Evolutionary conservation across 2,888 invertebrate species (phyloP).

Genomic region (Ichneumoninae sp.): DNA sequence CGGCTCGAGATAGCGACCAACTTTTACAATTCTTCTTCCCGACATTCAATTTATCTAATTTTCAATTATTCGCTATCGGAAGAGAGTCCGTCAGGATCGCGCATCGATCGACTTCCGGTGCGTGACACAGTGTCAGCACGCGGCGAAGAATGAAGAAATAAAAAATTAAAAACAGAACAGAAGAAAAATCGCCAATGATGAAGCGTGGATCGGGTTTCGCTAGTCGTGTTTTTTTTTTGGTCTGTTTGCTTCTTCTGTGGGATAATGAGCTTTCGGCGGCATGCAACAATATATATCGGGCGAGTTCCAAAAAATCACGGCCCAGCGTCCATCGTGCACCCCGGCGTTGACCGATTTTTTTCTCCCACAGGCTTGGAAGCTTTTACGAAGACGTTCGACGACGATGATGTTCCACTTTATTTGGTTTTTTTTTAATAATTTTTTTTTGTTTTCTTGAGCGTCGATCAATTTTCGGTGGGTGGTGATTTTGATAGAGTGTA

Average conservation of each 20-base stretch:
- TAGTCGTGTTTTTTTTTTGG: constrained; percentile 39
- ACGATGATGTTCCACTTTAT: constrained; percentile 51
- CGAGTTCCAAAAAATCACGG: constrained; percentile 33
- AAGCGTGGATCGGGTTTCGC: constrained; percentile 60
- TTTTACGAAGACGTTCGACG: constrained; percentile 57
- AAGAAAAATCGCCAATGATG: constrained; percentile 57
- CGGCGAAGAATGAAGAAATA: constrained; percentile 30
- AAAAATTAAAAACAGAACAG: constrained; percentile 27
- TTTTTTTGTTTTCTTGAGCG: constrained; percentile 59
- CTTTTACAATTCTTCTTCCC: neutral
- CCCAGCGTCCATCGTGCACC: constrained; percentile 40
- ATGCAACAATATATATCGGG: constrained; percentile 51
- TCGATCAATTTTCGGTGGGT: constrained; percentile 59
- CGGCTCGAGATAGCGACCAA: neutral
- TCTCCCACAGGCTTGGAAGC: constrained; percentile 33
- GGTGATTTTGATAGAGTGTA: constrained; percentile 46
- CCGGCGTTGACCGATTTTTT: constrained; percentile 33
- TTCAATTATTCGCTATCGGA: neutral
- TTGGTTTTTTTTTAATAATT: constrained; percentile 54
- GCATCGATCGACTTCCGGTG: constrained; percentile 49
- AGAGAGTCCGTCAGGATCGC: constrained; percentile 25
- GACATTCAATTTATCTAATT: constrained; percentile 4
- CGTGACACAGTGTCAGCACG: constrained; percentile 34
- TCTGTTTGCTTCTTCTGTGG: constrained; percentile 19
- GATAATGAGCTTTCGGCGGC: constrained; percentile 35